These are phyloP conservation scores for Bergia puertoricense DNA, from an alignment of 92 coral and sea anemone species.

Conservation along the genomic window DNA sequence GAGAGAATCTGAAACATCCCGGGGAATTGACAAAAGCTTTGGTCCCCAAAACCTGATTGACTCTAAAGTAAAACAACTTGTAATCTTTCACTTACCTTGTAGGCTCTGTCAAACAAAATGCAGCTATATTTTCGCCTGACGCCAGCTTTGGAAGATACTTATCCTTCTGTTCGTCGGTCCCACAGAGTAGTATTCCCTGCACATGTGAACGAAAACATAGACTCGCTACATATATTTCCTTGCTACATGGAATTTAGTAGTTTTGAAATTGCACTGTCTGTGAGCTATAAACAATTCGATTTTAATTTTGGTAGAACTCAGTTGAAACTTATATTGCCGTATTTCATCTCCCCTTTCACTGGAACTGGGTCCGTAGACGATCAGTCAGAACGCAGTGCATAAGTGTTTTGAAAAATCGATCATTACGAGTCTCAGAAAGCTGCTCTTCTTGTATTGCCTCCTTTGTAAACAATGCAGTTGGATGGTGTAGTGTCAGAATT, in stretches of 20 bases:
- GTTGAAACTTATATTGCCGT: too few species aligned
- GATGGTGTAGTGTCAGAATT: neutral
- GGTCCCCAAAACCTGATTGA: neutral
- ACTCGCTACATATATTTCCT: neutral
- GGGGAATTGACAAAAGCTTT: neutral
- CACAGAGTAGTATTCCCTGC: slow-evolving; percentile 81
- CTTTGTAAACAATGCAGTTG: neutral
- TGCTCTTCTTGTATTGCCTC: neutral
- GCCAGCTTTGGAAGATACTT: slow-evolving; percentile 83
- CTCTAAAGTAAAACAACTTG: neutral
- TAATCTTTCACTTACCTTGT: slow-evolving; percentile 57
- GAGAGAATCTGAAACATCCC: neutral
- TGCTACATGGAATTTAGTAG: neutral
- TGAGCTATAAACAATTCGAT: too few species aligned
- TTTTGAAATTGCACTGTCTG: too few species aligned
- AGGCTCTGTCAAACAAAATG: slow-evolving; percentile 85
- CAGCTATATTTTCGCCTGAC: slow-evolving; percentile 82
- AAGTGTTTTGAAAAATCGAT: neutral
- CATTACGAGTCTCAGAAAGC: neutral
- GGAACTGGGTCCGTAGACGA: neutral
- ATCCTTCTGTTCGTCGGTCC: slow-evolving; percentile 70
- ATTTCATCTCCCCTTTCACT: too few species aligned
- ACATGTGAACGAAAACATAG: neutral
- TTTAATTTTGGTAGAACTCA: too few species aligned
- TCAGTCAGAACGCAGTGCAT: neutral